Base-by-base conservation (phyloP, 2,888 invertebrate species). In the Dasysyrphus albostriatus region DNA sequence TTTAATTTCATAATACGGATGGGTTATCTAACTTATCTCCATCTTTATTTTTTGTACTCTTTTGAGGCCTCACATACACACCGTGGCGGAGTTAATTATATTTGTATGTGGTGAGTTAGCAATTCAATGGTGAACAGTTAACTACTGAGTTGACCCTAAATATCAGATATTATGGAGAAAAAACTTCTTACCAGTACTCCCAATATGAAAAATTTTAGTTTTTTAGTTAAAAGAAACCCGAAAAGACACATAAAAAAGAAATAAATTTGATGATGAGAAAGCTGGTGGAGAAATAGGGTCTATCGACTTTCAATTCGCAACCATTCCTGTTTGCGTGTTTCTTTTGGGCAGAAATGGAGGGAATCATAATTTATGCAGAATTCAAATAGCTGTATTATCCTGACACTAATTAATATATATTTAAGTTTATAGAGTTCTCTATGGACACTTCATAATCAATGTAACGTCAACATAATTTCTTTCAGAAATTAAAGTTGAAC, bases 1-100 rank as follows among this genome's bases (percentile, higher is more conserved):
- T 81, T 51, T 16, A 72, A 54, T 77, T 76, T 76, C 81, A 61
- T 77, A 82, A 85, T 56, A 61, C 63, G 24, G 54, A 77, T 76
- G 67, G 72, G 73, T 85, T 77, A 73, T 70, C 80, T 72, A 78
- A 83, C 32, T 47, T 24, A 14, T 61, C 42, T 34, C 42, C n/a
- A 59, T 7, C 19, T 39, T 12, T 59, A 32, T 32, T 37, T 16
- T 59, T 42, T 61, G 42, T 61, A 61, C 39, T 24, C 8, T 42
- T 42, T 5, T 16, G 47, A 44, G 4, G 63, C 7, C 37, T 19
- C 19, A 24, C 6, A 7, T n/a, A 58, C 5, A 14, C 9, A 2
- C 10, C n/a, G 24, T 24, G 24, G 24, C 24, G 12, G 12, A 42
- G 61, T 61, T 0, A 37, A 24, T 14, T 34, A 16, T 37, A 16